These are phyloP conservation scores for Adoxophyes honmai DNA, from an alignment of 1,140 invertebrate genomes.

Conservation along the genomic window DNA sequence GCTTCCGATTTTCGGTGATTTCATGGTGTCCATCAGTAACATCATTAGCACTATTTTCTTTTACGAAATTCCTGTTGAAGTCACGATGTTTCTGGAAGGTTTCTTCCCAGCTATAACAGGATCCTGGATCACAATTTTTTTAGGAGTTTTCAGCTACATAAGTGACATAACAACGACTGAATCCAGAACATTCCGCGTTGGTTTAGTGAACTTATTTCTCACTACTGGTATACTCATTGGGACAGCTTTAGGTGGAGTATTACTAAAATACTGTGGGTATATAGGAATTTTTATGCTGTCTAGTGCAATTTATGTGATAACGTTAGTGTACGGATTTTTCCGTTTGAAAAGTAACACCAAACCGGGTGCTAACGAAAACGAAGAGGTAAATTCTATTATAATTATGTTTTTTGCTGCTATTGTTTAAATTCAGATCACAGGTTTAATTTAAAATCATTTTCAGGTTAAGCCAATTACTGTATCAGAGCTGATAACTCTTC, in stretches of 20 bases:
- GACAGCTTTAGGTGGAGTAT: slow-evolving; percentile 66
- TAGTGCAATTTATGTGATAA: slow-evolving; percentile 49
- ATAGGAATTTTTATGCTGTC: slow-evolving; percentile 69
- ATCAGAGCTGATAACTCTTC: slow-evolving; percentile 34
- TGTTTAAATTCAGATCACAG: background rate
- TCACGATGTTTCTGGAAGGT: slow-evolving; percentile 76
- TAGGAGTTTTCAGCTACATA: slow-evolving; percentile 79
- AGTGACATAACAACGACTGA: slow-evolving; percentile 77
- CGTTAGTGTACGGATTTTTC: slow-evolving; percentile 55
- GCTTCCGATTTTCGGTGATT: slow-evolving; percentile 77
- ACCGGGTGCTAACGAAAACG: slow-evolving; percentile 26
- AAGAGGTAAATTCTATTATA: slow-evolving; percentile 36
- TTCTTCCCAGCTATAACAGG: slow-evolving; percentile 77
- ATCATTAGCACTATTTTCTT: slow-evolving; percentile 77
- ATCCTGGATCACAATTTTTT: slow-evolving; percentile 75
- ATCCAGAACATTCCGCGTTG: slow-evolving; percentile 77
- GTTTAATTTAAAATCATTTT: background rate
- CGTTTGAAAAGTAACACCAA: slow-evolving; percentile 58
- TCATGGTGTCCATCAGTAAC: slow-evolving; percentile 64
- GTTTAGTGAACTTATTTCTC: slow-evolving; percentile 76
- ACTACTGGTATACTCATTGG: slow-evolving; percentile 70
- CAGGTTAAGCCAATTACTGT: slow-evolving; percentile 38
- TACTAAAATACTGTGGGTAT: slow-evolving; percentile 63
- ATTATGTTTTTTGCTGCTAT: background rate
- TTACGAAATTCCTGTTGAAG: slow-evolving; percentile 71